Conservation (phyloP, 2,888 invertebrate genomes). For the Nemoura dubitans region DNA sequence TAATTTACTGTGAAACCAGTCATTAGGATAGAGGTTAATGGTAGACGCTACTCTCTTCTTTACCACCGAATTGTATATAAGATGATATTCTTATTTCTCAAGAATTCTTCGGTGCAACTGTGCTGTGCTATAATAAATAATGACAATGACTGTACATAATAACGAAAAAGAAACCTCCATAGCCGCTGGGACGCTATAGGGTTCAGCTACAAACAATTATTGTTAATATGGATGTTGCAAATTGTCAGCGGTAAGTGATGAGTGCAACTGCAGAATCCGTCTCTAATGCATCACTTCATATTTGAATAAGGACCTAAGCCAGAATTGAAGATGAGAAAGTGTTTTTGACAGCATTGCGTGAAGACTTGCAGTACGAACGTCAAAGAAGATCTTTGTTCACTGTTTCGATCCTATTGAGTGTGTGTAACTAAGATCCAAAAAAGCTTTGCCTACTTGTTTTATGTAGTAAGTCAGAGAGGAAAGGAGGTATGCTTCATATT, state of each 20-base stretch:
- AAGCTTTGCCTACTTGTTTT: not conserved
- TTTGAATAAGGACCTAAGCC: not conserved
- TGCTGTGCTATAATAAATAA: constrained; percentile 37
- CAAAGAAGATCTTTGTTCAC: not conserved
- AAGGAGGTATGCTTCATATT: not conserved
- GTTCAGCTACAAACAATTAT: not conserved
- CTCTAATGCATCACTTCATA: not conserved
- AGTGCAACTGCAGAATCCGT: not conserved
- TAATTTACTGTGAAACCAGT: constrained; percentile 41
- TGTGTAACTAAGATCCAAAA: not conserved
- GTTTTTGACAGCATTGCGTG: not conserved
- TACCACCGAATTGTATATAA: constrained; percentile 37
- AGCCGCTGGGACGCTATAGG: not conserved
- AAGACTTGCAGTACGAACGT: not conserved
- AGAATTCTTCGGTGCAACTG: constrained; percentile 22
- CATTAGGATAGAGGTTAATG: constrained; percentile 35
- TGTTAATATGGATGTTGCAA: not conserved
- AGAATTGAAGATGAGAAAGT: not conserved
- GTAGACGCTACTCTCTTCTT: constrained; percentile 39
- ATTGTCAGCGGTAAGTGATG: not conserved
- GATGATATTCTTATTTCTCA: constrained; percentile 34
- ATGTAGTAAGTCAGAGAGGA: not conserved
- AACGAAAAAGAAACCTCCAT: not conserved
- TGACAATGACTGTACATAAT: not conserved
- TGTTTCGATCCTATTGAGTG: constrained; percentile 12